Evolutionary conservation across 1,140 invertebrate species (phyloP).

Genomic region (Temnothorax nylanderi): DNA sequence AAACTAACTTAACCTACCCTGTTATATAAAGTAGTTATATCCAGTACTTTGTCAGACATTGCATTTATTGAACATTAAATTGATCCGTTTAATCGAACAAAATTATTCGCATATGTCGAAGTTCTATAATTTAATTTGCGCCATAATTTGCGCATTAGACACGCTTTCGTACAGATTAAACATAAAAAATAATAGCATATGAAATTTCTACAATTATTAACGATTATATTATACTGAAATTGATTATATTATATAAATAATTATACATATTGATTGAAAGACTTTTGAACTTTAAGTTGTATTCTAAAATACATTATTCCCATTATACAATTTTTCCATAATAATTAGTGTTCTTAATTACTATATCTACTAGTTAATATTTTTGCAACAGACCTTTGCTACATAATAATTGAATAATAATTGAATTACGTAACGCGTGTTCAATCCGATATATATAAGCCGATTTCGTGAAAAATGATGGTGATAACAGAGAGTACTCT

Average conservation of each 20-base stretch:
- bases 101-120: not conserved
- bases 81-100: conserved; percentile 4
- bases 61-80: conserved; percentile 14
- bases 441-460: conserved; percentile 20
- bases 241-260: no score
- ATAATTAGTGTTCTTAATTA: not conserved
- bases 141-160: not conserved
- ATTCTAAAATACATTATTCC: not conserved
- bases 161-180: not conserved
- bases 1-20: conserved; percentile 18
- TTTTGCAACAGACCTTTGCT: not conserved
- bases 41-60: not conserved
- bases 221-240: not conserved
- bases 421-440: conserved; percentile 14
- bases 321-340: not conserved
- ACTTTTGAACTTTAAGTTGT: not conserved
- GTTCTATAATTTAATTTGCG: not conserved
- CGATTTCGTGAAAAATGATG: conserved; percentile 6
- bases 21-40: conserved; percentile 10
- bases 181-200: not conserved
- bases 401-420: conserved; percentile 6
- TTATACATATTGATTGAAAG: not conserved
- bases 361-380: not conserved
- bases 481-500: not conserved
- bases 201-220: not conserved